Evolutionary conservation across 2,113 vertebrate genomes (phyloP), one percentile per base, ranked within the genome.

Genomic region (Bolborhynchus lineola): DNA sequence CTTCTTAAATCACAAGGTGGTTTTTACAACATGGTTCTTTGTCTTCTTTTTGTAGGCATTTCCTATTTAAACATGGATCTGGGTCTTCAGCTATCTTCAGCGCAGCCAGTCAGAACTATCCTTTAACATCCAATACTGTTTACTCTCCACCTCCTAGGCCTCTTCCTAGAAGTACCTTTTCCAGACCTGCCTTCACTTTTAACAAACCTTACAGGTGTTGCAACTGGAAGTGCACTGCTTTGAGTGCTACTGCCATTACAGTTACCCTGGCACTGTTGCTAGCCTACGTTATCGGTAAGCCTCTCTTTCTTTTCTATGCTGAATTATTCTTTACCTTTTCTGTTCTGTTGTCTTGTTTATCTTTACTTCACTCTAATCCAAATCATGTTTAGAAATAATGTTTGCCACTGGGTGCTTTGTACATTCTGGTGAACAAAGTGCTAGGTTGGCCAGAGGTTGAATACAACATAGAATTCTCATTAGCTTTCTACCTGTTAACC

Each of bases 121-220:
- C 99, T 53, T 97, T 99, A 97, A 99, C 99, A 20, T 99, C 99
- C 82, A 99, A 99, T 44, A 99, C 99, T 4, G 99, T 99, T 97
- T 99, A 99, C 96, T 99, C 99, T 15, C 99, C 99, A 46, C 99
- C 99, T 91, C 99, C 99, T 25, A 98, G 99, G 93, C 99, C 99
- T 16, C 98, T 99, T 79, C 99, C 99, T 82, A 98, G 99, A 97
- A 99, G 98, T 96, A 99, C 99, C 80, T 99, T 99, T 97, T 99
- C 99, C 94, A 97, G 99, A 94, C 99, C 99, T 75, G 98, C 99
- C 97, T 99, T 99, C 97, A 99, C 99, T 93, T 99, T 99, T 97
- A 99, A 99, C 98, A 99, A 99, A 98, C 99, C 99, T 46, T 99
- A 99, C 90, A 98, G 99, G 97, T 99, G 99, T 96, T 99, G 99